Evolutionary conservation across 2,113 vertebrate genomes (phyloP).

Genomic region (Charadrius vociferus): DNA sequence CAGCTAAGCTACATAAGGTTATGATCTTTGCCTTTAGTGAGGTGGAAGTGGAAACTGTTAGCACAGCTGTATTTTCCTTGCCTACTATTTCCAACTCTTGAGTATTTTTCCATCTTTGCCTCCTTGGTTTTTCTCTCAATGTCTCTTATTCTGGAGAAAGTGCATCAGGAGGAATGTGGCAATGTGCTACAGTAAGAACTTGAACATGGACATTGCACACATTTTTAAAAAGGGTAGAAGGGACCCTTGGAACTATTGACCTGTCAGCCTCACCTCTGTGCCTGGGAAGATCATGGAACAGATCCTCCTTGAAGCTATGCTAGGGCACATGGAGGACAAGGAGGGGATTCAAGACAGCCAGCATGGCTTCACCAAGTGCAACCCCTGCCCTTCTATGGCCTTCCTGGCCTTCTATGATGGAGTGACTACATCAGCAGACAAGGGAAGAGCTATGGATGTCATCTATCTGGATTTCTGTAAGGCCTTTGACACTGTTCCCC

Average conservation of each 20-base stretch:
- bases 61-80: neutral
- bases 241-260: neutral
- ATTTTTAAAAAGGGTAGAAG: neutral
- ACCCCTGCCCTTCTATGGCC: neutral
- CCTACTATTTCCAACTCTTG: neutral
- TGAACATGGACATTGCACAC: neutral
- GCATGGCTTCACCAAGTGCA: neutral
- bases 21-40: neutral
- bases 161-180: neutral
- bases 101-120: neutral
- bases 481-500: neutral
- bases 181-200: neutral
- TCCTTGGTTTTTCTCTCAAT: neutral
- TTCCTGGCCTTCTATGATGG: neutral
- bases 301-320: neutral
- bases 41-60: neutral
- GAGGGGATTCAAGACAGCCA: neutral
- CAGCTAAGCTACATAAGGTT: neutral
- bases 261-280: neutral
- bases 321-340: neutral
- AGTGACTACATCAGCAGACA: neutral
- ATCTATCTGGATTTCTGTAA: neutral
- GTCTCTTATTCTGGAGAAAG: neutral
- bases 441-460: neutral
- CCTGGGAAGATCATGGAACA: neutral